phyloP scores from a whole-genome alignment of 2,113 vertebrate genomes.

The Hippopotamus amphibius region DNA sequence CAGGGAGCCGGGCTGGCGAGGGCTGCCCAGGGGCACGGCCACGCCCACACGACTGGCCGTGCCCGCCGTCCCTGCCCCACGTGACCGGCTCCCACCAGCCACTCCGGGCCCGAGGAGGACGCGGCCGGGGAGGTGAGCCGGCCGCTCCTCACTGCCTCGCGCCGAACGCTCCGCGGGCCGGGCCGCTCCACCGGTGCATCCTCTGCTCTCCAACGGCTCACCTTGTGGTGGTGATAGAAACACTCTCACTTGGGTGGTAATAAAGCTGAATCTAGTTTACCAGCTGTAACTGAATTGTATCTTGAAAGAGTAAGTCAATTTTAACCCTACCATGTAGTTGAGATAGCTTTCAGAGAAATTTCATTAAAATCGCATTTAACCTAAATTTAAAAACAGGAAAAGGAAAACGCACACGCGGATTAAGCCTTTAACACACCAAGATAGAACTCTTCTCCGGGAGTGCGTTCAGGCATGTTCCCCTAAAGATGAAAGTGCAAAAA shows the following conservation, averaged over 20 bases:
- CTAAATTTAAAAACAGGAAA: conserved; percentile 40
- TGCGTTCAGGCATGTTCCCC: fast-evolving
- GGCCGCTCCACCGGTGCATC: fast-evolving
- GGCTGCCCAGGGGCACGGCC: fast-evolving
- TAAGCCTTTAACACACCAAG: neutral
- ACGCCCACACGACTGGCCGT: fast-evolving
- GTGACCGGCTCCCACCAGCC: neutral
- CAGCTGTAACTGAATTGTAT: conserved; percentile 60
- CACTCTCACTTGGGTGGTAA: conserved; percentile 41
- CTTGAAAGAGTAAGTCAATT: conserved; percentile 69
- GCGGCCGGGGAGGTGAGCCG: fast-evolving
- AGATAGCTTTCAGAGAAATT: conserved; percentile 55
- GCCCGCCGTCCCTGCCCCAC: fast-evolving
- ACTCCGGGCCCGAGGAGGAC: neutral
- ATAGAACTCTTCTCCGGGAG: neutral
- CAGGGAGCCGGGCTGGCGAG: neutral
- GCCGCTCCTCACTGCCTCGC: fast-evolving
- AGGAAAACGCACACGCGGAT: neutral
- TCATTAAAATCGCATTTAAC: conserved; percentile 66
- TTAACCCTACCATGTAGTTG: conserved; percentile 22
- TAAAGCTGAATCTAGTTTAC: conserved; percentile 65
- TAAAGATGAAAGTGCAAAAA: fast-evolving
- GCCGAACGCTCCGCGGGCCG: fast-evolving
- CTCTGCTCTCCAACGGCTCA: neutral
- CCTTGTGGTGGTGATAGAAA: conserved; percentile 18